Evolutionary conservation across 2,113 vertebrate genomes (phyloP).

Genomic region (Conger conger): DNA sequence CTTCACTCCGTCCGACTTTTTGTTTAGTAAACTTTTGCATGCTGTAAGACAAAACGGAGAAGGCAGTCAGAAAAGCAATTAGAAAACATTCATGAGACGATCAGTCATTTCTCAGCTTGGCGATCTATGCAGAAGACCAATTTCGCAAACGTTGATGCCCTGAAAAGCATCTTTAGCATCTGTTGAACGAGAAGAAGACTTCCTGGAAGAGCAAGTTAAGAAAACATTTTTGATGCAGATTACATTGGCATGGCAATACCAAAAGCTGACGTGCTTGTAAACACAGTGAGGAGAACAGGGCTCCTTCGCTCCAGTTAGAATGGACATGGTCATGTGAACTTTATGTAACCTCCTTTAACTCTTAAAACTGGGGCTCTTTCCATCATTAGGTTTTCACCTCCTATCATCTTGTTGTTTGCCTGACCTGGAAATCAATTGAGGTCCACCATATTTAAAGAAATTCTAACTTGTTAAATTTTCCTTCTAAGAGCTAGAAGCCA

Average conservation of each 20-base stretch:
- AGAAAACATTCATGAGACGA: not conserved
- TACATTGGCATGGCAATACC: not conserved
- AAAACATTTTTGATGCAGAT: not conserved
- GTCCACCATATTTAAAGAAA: too few relatives aligned
- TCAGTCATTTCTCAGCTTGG: not conserved
- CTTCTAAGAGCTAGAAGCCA: too few relatives aligned
- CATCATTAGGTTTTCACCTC: too few relatives aligned
- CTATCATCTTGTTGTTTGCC: too few relatives aligned
- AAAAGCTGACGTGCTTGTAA: not conserved
- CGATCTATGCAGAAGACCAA: not conserved
- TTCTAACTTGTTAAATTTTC: too few relatives aligned
- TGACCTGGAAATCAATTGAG: too few relatives aligned
- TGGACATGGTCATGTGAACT: not conserved
- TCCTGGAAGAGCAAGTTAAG: not conserved
- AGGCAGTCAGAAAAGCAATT: constrained; percentile 20
- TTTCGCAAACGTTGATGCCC: too few relatives aligned
- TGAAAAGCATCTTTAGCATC: not conserved
- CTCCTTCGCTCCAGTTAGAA: not conserved
- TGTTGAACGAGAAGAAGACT: not conserved
- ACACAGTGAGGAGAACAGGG: not conserved
- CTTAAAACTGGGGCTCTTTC: too few relatives aligned
- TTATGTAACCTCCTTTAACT: not conserved
- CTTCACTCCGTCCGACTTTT: constrained; percentile 98
- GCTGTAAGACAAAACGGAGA: constrained; percentile 75
- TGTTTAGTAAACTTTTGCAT: constrained; percentile 96